Conservation (phyloP, 2,888 invertebrate species). For the Cancer borealis region DNA sequence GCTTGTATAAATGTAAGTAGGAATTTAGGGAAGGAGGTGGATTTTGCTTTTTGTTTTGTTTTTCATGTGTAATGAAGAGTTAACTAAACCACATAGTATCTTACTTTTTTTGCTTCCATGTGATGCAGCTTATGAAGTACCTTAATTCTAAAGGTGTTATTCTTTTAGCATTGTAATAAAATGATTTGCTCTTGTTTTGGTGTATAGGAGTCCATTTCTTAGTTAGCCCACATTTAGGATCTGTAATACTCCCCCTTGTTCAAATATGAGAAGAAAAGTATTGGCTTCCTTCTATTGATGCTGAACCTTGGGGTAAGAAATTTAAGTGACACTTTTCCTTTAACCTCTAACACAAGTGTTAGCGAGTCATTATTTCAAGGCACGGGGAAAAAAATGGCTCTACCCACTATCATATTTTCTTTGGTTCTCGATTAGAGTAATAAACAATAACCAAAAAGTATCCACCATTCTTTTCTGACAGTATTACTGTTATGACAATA, state of each 20-base stretch:
- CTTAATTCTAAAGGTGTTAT: background rate
- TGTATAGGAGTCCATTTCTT: background rate
- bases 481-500: no score
- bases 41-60: background rate
- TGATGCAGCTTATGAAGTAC: background rate
- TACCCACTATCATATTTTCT: no score
- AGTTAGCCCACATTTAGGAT: background rate
- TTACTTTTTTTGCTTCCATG: conserved; percentile 58
- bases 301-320: no score
- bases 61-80: background rate
- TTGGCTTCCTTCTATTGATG: no score
- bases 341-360: no score
- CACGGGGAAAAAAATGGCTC: no score
- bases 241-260: background rate
- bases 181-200: conserved; percentile 49
- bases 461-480: no score
- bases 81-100: conserved; percentile 51
- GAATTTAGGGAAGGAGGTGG: background rate
- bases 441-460: no score
- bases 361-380: no score
- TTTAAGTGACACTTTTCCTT: no score
- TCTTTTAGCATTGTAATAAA: background rate
- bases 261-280: background rate
- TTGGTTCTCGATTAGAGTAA: no score
- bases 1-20: background rate